phyloP scores from a whole-genome alignment of 2,113 vertebrate genomes.

The Dasyprocta punctata region DNA sequence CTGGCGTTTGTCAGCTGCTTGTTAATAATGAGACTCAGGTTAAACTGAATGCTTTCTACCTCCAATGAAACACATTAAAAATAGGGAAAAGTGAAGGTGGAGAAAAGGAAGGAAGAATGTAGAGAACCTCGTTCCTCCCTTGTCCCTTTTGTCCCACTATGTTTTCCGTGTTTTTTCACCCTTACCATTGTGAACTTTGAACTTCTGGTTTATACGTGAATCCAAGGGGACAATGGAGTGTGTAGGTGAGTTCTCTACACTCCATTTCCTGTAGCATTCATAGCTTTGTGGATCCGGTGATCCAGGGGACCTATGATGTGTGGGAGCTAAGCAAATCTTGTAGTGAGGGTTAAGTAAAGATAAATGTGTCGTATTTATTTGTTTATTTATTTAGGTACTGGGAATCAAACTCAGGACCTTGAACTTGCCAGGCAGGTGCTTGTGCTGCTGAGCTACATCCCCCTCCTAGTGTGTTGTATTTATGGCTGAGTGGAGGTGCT shows the following conservation, averaged over 20 bases:
- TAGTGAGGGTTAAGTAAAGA: background rate
- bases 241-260: background rate
- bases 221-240: background rate
- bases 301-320: background rate
- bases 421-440: no score
- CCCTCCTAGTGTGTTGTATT: background rate
- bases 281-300: background rate
- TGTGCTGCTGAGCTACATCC: no score
- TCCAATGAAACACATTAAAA: background rate
- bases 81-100: background rate
- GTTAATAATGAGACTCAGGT: background rate
- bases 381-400: no score
- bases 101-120: background rate
- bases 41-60: background rate
- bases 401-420: no score
- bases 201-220: background rate
- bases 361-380: background rate
- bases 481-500: background rate
- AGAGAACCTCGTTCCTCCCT: background rate
- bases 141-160: rapidly evolving
- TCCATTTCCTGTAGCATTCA: background rate
- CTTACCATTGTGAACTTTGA: background rate
- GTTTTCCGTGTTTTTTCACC: background rate
- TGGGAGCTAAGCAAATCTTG: background rate
- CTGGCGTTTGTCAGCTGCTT: background rate